Conservation (phyloP, 2,888 invertebrate genomes). For the Oasisia sp. region DNA sequence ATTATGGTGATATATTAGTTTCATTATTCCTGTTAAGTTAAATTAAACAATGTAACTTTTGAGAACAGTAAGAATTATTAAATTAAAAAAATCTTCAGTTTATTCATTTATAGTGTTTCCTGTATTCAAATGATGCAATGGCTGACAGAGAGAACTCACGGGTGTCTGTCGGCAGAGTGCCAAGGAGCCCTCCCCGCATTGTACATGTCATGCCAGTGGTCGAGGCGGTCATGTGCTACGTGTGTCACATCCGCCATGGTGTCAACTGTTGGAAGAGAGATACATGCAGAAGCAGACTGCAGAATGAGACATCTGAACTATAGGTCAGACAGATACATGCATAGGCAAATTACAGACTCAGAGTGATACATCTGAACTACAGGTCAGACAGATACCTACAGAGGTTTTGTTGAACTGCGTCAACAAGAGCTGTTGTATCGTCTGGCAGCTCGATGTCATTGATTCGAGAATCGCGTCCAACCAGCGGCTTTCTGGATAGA, state of each 20-base stretch:
- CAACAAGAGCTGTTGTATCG: no score
- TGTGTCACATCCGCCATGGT: background rate
- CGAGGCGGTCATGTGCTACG: background rate
- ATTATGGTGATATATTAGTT: background rate
- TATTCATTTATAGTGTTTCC: background rate
- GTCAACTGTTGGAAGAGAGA: background rate
- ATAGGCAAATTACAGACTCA: no score
- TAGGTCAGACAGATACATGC: background rate
- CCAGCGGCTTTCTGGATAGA: no score
- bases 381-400: no score
- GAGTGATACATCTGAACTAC: no score
- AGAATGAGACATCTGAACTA: background rate
- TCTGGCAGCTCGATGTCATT: no score
- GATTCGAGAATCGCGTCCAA: no score
- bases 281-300: background rate
- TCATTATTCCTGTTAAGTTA: background rate
- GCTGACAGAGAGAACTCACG: background rate
- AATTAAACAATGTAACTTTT: background rate
- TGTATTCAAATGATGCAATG: background rate
- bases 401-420: no score
- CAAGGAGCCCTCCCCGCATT: background rate
- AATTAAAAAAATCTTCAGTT: background rate
- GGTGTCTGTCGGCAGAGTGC: background rate
- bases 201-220: background rate
- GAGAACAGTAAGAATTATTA: background rate